Evolutionary conservation across 2,888 invertebrate species (phyloP), one percentile per base, ranked within the genome.

Genomic region (Sesamia inferens): DNA sequence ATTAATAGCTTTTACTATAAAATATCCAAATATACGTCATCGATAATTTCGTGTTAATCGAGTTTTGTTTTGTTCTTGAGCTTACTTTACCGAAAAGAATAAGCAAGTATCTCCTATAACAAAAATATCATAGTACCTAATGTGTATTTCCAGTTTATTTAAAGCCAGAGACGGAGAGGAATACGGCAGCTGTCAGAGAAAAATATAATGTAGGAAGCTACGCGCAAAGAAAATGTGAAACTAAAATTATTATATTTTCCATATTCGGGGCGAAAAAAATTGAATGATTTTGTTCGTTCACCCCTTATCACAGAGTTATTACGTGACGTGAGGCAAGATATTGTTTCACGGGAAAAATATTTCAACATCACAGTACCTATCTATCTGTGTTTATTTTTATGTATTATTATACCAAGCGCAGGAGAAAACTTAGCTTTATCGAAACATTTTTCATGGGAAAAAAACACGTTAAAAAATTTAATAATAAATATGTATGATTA

Each of bases 241-340:
- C 48, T 44, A 22, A 47, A 47, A 48, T 57, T 11, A 61, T 39
- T 5, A 19, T 55, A 57, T 57, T 57, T 65, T 76, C 5, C 39
- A 16, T 47, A 13, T 39, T 75, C 31, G 13, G 14, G 8, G 58
- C 14, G 16, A 59, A 76, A 59, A 57, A 4, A 76, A 75, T 67
- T 63, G 75, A 58, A 10, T 57, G 62, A 39, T 42, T 64, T 68
- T 47, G 31, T 70, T 58, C n/a, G 31, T 70, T 58, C n/a, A 31
- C 42, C 67, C 51, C 31, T 47, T 44, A 39, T 11, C 24, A 42
- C 51, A 11, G 11, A 61, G 48, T 48, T 66, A 24, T 61, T 47
- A 72, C 14, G 58, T 58, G 59, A 54, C 31, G 47, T 31, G 59
- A 47, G 11, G 16, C 24, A 73, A 57, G 10, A 31, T 48, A 63